Percentiles rank a stretch among this genome's conserved stretches.
These are phyloP conservation scores for Huso huso DNA, from an alignment of 2,797 vertebrate species.

Conservation along the genomic window DNA sequence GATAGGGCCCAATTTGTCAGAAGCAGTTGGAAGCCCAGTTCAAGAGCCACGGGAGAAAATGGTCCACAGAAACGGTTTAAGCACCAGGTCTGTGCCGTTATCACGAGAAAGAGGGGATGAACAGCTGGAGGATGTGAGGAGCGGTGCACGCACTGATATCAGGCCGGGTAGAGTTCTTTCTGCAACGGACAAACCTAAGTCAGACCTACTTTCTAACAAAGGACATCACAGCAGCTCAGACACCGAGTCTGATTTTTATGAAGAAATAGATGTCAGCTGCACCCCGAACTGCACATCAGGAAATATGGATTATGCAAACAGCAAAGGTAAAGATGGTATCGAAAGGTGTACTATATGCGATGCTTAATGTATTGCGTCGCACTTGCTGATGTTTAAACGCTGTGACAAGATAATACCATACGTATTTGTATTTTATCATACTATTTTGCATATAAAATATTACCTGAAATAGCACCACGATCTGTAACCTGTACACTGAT, in stretches of 20 bases:
- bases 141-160: conserved; percentile 63
- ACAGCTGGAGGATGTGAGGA: conserved; percentile 59
- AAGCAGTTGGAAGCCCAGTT: conserved; percentile 61
- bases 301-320: conserved; percentile 81
- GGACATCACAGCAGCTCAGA: conserved; percentile 87
- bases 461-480: too few relatives aligned
- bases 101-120: conserved; percentile 61
- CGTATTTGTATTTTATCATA: too few relatives aligned
- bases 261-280: conserved; percentile 98
- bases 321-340: conserved; percentile 69
- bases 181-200: conserved; percentile 43
- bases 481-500: too few relatives aligned
- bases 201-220: conserved; percentile 61
- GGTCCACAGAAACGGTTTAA: conserved; percentile 67
- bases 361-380: too few relatives aligned
- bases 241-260: conserved; percentile 96
- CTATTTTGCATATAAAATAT: too few relatives aligned
- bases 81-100: conserved; percentile 63
- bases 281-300: conserved; percentile 76
- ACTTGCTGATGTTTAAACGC: too few relatives aligned
- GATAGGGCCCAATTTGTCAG: conserved; percentile 68
- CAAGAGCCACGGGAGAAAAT: conserved; percentile 70
- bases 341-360: too few relatives aligned
- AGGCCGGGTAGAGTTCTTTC: conserved; percentile 60
- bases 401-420: too few relatives aligned